Base-by-base conservation (phyloP, 64 coral and sea anemone genomes). In the Montipora foliosa region DNA sequence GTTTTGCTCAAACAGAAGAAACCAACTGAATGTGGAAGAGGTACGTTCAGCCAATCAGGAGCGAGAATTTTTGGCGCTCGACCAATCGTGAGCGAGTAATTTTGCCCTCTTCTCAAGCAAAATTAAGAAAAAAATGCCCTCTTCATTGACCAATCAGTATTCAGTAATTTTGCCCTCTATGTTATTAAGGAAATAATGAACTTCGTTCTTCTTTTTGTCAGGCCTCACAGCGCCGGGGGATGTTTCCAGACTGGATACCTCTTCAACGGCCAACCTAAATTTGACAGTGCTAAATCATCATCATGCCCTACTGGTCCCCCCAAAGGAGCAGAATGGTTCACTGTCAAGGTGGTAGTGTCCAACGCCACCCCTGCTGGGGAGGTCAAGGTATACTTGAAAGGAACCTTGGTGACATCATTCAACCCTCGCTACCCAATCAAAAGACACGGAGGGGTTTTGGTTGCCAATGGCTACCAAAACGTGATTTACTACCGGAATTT, bases 231-330 rank as follows among this genome's bases (percentile, higher is more conserved):
- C 8, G 5, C 25, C 4, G 11, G 92, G 10, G 76, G 73, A 19
- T 93, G 82, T 17, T 93, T 93, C 25, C 91, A 93, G 44, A 93
- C 91, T 0, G 91, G 82, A 16, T 93, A 93, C 64, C 84, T 89
- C 1, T 24, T 62, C 10, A 94, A 94, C 7, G 92, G 85, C 12
- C 76, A 89, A 24, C 92, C 87, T 6, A 80, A 89, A 47, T 94
- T 87, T 79, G 67, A 89, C 67, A 76, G 85, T 8, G 76, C 44
- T 5, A 75, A 64, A 14, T 88, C 84, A 0, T 49, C 60, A 1
- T 58, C 48, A 9, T 94, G 92, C 85, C 85, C 85, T 12, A 76
- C 8, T 6, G 85, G 85, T 88, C 92, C 92, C 85, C 92, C 92
- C 29, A 89, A 47, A 12, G 85, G 92, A 82, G 77, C 84, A 37